Percentiles rank a stretch among this genome's conserved stretches.
These are phyloP conservation scores for Drosophila yooni DNA, from an alignment of 2,888 invertebrate species.

Conservation along the genomic window DNA sequence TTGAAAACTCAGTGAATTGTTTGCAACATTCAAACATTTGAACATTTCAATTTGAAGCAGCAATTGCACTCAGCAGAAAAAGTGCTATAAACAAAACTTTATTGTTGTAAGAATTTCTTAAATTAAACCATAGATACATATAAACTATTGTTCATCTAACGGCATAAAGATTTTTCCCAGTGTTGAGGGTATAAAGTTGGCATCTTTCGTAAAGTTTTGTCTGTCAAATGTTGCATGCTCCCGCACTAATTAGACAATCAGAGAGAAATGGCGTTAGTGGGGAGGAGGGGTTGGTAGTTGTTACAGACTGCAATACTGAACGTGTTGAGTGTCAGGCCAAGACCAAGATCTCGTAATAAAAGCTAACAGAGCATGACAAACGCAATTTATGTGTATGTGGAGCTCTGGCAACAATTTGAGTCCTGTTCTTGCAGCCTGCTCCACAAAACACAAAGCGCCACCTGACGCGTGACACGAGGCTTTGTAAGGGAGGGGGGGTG, in stretches of 20 bases:
- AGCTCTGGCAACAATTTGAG: constrained; percentile 29
- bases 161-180: background rate
- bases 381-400: constrained; percentile 74
- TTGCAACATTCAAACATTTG: constrained; percentile 53
- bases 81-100: background rate
- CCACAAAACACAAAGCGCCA: constrained; percentile 52
- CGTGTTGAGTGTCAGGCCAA: constrained; percentile 67
- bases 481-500: constrained; percentile 5
- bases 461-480: constrained; percentile 51
- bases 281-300: background rate
- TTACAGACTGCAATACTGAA: constrained; percentile 25
- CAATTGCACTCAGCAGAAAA: background rate
- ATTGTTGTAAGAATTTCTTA: background rate
- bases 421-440: constrained; percentile 22
- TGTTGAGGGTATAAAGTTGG: constrained; percentile 25
- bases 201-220: constrained; percentile 39
- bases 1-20: constrained; percentile 27
- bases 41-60: constrained; percentile 52
- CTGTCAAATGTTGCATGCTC: constrained; percentile 60
- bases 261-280: background rate
- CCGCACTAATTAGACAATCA: constrained; percentile 45
- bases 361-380: constrained; percentile 76
- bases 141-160: background rate
- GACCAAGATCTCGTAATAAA: constrained; percentile 73
- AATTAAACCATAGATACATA: background rate